Conservation (phyloP, 2,797 vertebrate genomes). For the Podarcis siculus region DNA sequence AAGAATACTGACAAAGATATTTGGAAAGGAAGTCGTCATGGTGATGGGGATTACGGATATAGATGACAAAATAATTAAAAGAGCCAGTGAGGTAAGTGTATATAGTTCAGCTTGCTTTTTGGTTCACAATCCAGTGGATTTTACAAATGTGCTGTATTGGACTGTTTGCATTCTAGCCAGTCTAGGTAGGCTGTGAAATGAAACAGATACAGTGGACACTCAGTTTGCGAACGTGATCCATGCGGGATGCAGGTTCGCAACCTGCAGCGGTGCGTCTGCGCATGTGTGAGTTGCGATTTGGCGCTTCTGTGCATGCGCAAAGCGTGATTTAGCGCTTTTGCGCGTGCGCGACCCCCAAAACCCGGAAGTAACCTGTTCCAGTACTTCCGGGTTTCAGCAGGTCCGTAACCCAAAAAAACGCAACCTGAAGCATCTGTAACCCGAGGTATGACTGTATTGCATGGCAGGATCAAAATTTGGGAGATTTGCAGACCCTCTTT, state of each 20-base stretch:
- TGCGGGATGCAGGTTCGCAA: too few relatives aligned
- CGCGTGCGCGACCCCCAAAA: too few relatives aligned
- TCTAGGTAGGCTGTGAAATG: background rate
- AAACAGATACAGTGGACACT: background rate
- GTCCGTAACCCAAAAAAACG: too few relatives aligned
- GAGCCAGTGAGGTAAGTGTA: slow-evolving; percentile 84
- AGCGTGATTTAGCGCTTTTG: too few relatives aligned
- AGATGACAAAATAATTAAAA: slow-evolving; percentile 94
- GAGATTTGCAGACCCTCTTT: background rate
- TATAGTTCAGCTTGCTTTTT: slow-evolving; percentile 3
- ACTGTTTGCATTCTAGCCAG: background rate
- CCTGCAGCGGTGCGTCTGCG: too few relatives aligned
- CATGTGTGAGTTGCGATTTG: too few relatives aligned
- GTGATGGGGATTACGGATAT: slow-evolving; percentile 97
- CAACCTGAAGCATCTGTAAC: too few relatives aligned
- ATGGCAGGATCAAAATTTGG: background rate
- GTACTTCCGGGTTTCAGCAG: too few relatives aligned
- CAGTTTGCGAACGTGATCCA: too few relatives aligned
- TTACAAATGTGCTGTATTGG: background rate
- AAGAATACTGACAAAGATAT: slow-evolving; percentile 87
- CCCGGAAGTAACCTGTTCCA: too few relatives aligned
- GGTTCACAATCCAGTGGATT: background rate
- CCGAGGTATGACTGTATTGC: too few relatives aligned
- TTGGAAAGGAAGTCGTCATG: slow-evolving; percentile 88
- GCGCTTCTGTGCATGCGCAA: too few relatives aligned